Evolutionary conservation across 64 coral and sea anemone species (phyloP).

Genomic region (Acropora tenuis): DNA sequence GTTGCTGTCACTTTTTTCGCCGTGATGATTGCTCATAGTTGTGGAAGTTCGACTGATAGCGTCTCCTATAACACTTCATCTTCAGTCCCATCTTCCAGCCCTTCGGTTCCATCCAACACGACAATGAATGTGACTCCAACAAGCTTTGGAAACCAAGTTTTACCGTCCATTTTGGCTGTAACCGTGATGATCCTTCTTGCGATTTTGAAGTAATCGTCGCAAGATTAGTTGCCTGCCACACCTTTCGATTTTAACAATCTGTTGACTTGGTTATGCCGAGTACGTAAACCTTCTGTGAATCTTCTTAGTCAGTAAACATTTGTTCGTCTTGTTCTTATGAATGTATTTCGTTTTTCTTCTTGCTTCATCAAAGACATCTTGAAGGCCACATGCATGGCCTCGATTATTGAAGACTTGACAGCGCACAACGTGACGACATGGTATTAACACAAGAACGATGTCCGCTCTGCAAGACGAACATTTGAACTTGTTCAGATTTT

Average conservation of each 20-base stretch:
- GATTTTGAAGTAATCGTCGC: background rate
- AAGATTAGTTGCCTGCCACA: constrained; percentile 10
- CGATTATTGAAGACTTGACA: background rate
- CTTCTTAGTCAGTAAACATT: background rate
- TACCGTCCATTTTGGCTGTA: background rate
- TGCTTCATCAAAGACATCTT: background rate
- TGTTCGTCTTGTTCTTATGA: background rate
- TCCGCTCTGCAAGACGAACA: background rate
- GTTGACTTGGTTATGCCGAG: constrained; percentile 1
- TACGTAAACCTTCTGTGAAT: background rate
- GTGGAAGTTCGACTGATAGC: background rate
- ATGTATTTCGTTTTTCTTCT: background rate
- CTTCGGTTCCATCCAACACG: too few relatives aligned
- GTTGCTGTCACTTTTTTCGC: constrained; percentile 16
- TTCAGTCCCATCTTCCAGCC: background rate
- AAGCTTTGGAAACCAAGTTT: background rate
- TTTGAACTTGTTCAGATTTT: background rate
- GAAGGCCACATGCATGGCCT: background rate
- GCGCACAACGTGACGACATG: background rate
- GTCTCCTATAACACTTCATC: too few relatives aligned
- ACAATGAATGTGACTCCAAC: too few relatives aligned
- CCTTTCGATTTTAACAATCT: background rate
- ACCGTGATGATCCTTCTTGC: background rate
- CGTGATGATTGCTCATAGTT: background rate
- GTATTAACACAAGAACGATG: background rate